These are phyloP conservation scores for Grammomys surdaster DNA, from an alignment of 2,113 vertebrate genomes.

Conservation along the genomic window DNA sequence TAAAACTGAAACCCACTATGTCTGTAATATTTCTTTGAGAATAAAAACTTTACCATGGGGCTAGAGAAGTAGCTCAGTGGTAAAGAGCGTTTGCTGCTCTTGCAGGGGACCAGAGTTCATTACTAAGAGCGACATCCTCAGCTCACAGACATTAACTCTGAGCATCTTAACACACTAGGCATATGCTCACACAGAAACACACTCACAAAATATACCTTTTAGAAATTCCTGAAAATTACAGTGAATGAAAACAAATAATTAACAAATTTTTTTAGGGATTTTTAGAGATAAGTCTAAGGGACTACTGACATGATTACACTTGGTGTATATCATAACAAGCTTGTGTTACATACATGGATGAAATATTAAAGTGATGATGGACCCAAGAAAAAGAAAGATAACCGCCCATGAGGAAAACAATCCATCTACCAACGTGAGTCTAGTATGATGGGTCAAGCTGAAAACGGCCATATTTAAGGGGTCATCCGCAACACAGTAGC, in stretches of 20 bases:
- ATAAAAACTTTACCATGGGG: conserved; percentile 15
- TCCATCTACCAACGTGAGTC: neutral
- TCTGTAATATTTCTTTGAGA: conserved; percentile 28
- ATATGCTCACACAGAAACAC: neutral
- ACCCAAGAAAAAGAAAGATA: neutral
- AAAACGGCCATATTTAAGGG: neutral
- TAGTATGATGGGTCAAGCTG: neutral
- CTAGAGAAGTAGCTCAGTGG: neutral
- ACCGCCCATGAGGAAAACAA: neutral
- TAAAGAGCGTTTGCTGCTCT: neutral
- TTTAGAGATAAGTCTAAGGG: neutral
- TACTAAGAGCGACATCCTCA: neutral
- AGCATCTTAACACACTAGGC: neutral
- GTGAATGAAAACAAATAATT: conserved; percentile 21
- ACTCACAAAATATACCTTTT: neutral
- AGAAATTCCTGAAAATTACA: neutral
- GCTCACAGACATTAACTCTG: neutral
- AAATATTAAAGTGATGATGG: neutral
- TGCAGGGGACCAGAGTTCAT: neutral
- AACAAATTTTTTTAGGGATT: neutral
- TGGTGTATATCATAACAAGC: neutral
- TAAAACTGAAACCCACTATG: neutral
- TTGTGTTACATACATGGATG: conserved; percentile 12
- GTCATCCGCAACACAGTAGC: neutral
- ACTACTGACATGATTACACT: neutral